Conservation (phyloP, 1,140 invertebrate species). For the Zelostemma sp. region DNA sequence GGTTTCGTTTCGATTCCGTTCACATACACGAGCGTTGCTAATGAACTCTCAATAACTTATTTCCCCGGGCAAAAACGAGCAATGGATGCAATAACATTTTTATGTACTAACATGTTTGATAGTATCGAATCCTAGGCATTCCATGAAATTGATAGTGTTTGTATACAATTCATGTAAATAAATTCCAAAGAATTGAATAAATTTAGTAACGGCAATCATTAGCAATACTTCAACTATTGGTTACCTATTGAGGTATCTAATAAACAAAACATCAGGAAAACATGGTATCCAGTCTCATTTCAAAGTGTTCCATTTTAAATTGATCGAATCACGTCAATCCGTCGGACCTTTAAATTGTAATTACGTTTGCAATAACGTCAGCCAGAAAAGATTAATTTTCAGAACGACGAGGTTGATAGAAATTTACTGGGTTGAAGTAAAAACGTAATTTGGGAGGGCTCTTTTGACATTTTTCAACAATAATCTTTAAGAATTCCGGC, state of each 20-base stretch:
- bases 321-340: too few species aligned
- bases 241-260: slow-evolving; percentile 55
- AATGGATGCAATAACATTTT: slow-evolving; percentile 54
- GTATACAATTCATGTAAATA: slow-evolving; percentile 23
- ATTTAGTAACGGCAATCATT: slow-evolving; percentile 52
- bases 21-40: slow-evolving; percentile 9
- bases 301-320: too few species aligned
- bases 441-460: not conserved
- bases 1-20: slow-evolving; percentile 8
- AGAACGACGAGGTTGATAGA: not conserved
- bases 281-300: slow-evolving; percentile 54
- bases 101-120: slow-evolving; percentile 58
- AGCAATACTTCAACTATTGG: slow-evolving; percentile 59
- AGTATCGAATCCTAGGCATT: slow-evolving; percentile 60
- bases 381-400: too few species aligned
- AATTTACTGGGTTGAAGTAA: not conserved
- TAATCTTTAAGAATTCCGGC: not conserved
- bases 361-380: too few species aligned
- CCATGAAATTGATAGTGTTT: slow-evolving; percentile 48
- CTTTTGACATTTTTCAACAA: slow-evolving; percentile 1
- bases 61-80: slow-evolving; percentile 47
- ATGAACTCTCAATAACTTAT: slow-evolving; percentile 30
- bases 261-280: slow-evolving; percentile 50
- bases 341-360: too few species aligned
- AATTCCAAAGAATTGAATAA: slow-evolving; percentile 40